Evolutionary conservation across 2,113 vertebrate species (phyloP).

Genomic region (Pachyramphus minor): DNA sequence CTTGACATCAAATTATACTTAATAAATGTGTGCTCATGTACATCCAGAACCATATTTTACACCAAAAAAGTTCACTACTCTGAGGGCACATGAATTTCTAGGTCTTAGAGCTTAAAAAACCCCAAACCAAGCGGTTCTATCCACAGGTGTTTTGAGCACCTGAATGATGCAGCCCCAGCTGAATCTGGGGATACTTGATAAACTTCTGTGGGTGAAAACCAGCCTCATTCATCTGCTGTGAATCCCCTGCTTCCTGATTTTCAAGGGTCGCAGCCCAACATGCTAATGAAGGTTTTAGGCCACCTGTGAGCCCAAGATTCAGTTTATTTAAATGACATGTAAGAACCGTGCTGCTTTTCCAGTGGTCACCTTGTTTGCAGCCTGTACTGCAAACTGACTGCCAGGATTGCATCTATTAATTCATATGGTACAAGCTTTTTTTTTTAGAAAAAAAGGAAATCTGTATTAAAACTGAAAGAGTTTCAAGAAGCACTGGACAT

Average conservation of each 20-base stretch:
- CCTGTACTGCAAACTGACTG: background rate
- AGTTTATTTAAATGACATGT: background rate
- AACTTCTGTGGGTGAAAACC: background rate
- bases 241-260: background rate
- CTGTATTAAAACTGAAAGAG: background rate
- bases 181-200: background rate
- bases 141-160: background rate
- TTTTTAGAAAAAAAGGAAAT: background rate
- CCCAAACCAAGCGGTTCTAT: background rate
- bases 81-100: background rate
- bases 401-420: background rate
- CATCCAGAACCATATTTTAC: background rate
- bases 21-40: background rate
- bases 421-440: background rate
- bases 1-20: background rate
- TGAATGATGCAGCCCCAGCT: background rate
- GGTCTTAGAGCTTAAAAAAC: background rate
- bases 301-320: background rate
- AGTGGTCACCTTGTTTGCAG: background rate
- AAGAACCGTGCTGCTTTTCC: background rate
- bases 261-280: background rate
- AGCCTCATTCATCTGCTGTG: background rate
- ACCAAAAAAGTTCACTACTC: background rate
- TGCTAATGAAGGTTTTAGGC: background rate
- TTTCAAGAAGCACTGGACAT: background rate